These are phyloP conservation scores for Denticeps clupeoides DNA, from an alignment of 2,797 vertebrate species.

Conservation along the genomic window DNA sequence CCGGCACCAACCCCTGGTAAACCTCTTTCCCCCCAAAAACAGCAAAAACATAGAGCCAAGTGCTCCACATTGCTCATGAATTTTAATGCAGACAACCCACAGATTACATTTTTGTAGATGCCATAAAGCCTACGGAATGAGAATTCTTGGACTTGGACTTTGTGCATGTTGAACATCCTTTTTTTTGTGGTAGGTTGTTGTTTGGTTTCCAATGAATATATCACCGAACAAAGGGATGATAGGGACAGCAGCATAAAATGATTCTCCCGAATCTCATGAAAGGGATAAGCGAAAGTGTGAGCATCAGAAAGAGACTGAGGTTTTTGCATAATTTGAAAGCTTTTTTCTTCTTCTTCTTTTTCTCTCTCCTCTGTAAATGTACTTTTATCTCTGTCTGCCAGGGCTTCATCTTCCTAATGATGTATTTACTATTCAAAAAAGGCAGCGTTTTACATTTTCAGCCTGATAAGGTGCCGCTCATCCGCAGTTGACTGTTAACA, in stretches of 20 bases:
- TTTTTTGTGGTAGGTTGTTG: conserved; percentile 29
- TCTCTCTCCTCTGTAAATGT: too few species aligned
- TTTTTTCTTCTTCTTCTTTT: conserved; percentile 5
- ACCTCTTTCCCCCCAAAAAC: too few species aligned
- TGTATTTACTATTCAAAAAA: too few species aligned
- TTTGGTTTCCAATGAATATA: conserved; percentile 51
- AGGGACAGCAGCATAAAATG: conserved; percentile 32
- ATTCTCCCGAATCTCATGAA: conserved; percentile 31
- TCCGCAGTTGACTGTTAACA: too few species aligned
- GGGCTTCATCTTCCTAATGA: too few species aligned
- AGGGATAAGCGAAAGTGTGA: conserved; percentile 25
- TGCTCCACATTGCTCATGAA: conserved; percentile 49
- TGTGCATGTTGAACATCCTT: conserved; percentile 34
- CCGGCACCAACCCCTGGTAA: too few species aligned
- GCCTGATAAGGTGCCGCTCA: too few species aligned
- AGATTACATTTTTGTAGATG: conserved; percentile 51
- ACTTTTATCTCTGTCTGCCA: too few species aligned
- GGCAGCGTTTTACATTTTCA: too few species aligned
- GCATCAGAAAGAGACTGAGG: conserved; percentile 27
- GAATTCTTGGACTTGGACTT: conserved; percentile 39
- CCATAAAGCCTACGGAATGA: conserved; percentile 36
- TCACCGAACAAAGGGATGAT: conserved; percentile 29
- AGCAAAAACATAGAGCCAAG: not conserved
- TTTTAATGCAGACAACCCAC: conserved; percentile 47
- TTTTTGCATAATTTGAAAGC: conserved; percentile 1